Conservation (phyloP, 2,113 vertebrate species). For the Callochromis pleurospilus region DNA sequence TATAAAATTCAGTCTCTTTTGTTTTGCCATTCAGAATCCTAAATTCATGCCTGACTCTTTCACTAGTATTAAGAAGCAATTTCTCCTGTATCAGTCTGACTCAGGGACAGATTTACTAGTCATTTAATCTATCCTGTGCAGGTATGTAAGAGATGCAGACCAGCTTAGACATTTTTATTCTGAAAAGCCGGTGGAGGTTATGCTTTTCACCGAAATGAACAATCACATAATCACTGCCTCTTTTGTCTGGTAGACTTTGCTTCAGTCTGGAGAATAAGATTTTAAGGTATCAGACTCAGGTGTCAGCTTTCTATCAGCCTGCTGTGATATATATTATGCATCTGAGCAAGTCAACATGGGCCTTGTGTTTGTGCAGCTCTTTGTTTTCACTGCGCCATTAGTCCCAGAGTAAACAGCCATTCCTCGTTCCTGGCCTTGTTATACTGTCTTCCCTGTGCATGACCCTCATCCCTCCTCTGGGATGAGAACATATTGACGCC, state of each 20-base stretch:
- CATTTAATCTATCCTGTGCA: neutral
- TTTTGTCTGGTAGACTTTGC: constrained; percentile 8
- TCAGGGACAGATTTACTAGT: neutral
- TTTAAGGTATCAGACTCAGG: neutral
- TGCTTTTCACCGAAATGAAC: constrained; percentile 15
- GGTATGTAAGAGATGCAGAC: neutral
- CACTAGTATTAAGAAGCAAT: neutral
- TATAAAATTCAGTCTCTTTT: neutral
- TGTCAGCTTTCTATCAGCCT: neutral
- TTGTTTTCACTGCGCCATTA: neutral
- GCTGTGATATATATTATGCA: neutral
- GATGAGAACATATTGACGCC: neutral
- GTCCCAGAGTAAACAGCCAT: neutral
- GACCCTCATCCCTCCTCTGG: neutral
- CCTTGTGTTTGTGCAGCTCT: neutral
- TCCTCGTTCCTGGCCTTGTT: neutral
- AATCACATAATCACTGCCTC: neutral
- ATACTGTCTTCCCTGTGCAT: neutral
- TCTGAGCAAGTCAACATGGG: neutral
- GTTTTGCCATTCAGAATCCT: neutral
- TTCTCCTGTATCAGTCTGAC: neutral
- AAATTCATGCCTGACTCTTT: neutral
- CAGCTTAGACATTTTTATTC: neutral
- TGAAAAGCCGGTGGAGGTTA: neutral
- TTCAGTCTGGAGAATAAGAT: neutral